Base-by-base conservation (phyloP, 2,797 vertebrate genomes). In the Sternotherus odoratus region DNA sequence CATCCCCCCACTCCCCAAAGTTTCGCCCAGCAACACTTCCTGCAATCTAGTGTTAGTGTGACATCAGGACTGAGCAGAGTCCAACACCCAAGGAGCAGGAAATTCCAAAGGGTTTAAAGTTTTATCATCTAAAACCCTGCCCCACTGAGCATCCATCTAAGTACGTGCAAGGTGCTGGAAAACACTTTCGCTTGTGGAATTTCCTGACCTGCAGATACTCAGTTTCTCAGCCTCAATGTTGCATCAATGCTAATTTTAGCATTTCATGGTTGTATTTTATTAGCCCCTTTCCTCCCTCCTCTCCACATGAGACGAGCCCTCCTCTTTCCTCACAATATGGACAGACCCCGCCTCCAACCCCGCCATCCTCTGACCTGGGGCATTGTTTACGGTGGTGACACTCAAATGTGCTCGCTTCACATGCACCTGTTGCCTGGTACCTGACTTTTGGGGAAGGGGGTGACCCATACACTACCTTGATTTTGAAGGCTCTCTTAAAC, bases 401-500 rank as follows among this genome's bases (percentile, higher is more conserved):
- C 12, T 46, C 28, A 17, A 54, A 36, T 12, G 24, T 30, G 15
- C 26, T 28, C 3, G 1, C 36, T 30, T 0, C 1, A 4, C 4
- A 28, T 7, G 16, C 33, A 30, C 43, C 74, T 43, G 54, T 51
- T 12, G 5, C 28, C 24, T 19, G 0, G 3, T 1, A n/a, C 23
- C 9, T 0, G 5, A 4, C 15, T 30, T 48, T 8, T 26, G 12
- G 28, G 43, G 19, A 5, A 13, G 30, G 10, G 39, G 13, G 19
- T 46, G 48, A 53, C 28, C 19, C 12, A 30, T 8, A 8, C 19
- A 83, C 94, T 97, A 99, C 99, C 98, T 99, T 99, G 96, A 99
- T 99, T 97, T 99, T 99, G 91, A 99, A 99, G 83, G 99, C 99
- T 88, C 99, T 99, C 95, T 99, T 99, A 92, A 99, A 99, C 83